Percentiles rank a stretch among this genome's conserved stretches.
Evolutionary conservation across 2,888 invertebrate species (phyloP).

Genomic region (Euproctis similis): DNA sequence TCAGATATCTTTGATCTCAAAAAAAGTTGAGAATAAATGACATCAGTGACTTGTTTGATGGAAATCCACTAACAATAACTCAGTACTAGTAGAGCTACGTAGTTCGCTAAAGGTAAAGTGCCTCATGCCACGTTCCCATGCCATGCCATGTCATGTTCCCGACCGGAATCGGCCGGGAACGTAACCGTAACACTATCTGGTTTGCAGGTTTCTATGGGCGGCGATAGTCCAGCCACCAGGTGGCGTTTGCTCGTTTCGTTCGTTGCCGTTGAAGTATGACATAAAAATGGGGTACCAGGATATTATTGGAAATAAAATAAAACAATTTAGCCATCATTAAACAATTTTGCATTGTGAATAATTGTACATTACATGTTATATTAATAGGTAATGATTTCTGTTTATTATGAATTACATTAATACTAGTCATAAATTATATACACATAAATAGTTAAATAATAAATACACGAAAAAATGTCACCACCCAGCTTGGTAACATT

Average conservation of each 20-base stretch:
- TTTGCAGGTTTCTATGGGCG: not conserved
- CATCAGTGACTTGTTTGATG: no score
- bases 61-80: no score
- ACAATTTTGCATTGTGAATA: constrained; percentile 41
- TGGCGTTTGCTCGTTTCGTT: not conserved
- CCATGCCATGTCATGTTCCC: no score
- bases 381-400: no score
- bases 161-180: not conserved
- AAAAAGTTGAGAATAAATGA: no score
- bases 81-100: no score
- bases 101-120: no score
- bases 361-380: constrained; percentile 31
- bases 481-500: constrained; percentile 60
- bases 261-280: no score
- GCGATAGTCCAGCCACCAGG: not conserved
- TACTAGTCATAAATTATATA: constrained; percentile 22
- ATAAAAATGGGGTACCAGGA: no score
- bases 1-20: no score
- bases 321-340: constrained; percentile 37
- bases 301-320: constrained; percentile 23
- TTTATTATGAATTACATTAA: no score
- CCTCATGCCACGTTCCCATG: no score
- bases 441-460: not conserved
- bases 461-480: constrained; percentile 32
- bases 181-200: not conserved